Conservation (phyloP, 2,888 invertebrate species). For the Lepidochitona cinerea region DNA sequence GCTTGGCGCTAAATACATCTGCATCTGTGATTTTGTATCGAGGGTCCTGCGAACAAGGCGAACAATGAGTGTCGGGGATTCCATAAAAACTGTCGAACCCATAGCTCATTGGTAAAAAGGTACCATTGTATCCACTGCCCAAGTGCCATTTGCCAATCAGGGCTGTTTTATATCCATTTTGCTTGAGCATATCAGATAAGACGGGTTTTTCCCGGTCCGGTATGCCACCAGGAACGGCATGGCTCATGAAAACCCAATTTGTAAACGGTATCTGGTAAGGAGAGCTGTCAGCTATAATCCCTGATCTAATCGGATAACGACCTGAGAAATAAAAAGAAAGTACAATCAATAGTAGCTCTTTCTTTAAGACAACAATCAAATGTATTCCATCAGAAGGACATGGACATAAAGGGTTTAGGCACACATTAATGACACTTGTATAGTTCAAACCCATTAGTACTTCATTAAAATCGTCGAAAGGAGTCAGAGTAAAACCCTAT, state of each 20-base stretch:
- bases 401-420: too few species aligned
- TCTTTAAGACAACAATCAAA: too few species aligned
- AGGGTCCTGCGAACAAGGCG: slow-evolving; percentile 13
- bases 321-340: too few species aligned
- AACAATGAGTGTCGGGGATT: slow-evolving; percentile 13
- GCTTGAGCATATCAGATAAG: slow-evolving; percentile 8
- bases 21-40: slow-evolving; percentile 14
- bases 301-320: too few species aligned
- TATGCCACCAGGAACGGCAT: slow-evolving; percentile 23
- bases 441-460: too few species aligned
- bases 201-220: background rate
- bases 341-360: too few species aligned
- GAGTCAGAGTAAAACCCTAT: too few species aligned
- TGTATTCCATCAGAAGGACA: too few species aligned
- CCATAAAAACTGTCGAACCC: slow-evolving; percentile 29
- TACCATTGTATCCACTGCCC: slow-evolving; percentile 7
- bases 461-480: too few species aligned
- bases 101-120: slow-evolving; percentile 14
- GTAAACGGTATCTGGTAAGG: too few species aligned
- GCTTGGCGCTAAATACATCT: slow-evolving; percentile 13
- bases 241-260: slow-evolving; percentile 25
- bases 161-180: slow-evolving; percentile 3
- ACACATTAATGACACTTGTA: too few species aligned
- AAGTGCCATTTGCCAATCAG: slow-evolving; percentile 24
- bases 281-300: too few species aligned